A percentile compares a stretch with the other conserved stretches of the same genome.
Conservation (phyloP, 1,140 invertebrate species). For the Antheraea mylitta region DNA sequence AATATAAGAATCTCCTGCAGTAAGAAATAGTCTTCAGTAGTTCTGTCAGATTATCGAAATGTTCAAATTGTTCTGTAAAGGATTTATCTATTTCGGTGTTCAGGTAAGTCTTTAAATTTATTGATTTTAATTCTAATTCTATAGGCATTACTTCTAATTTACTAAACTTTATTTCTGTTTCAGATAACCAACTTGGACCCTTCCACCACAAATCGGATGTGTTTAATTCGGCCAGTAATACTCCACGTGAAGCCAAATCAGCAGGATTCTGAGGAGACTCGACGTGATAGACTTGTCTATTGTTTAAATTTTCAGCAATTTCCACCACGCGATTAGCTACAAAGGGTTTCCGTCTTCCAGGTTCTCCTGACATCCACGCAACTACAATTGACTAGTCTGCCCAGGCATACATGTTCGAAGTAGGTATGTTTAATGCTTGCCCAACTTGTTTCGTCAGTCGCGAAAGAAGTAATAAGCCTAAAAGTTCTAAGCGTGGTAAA, state of each 20-base stretch:
- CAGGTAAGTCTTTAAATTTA: no score
- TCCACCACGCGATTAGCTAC: conserved; percentile 21
- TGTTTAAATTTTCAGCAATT: conserved; percentile 26
- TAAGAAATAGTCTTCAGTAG: conserved; percentile 18
- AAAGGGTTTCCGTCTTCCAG: conserved; percentile 17
- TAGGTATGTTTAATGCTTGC: conserved; percentile 9
- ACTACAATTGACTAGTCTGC: conserved; percentile 20
- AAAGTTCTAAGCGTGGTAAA: conserved; percentile 45
- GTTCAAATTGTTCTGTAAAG: conserved; percentile 13
- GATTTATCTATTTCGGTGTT: no score
- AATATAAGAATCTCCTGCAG: no score
- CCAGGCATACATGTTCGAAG: conserved; percentile 15
- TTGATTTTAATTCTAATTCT: conserved; percentile 11
- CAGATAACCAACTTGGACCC: conserved; percentile 1
- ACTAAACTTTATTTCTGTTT: conserved; percentile 17
- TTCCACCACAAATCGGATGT: no score
- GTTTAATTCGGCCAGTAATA: no score
- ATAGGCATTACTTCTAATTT: no score
- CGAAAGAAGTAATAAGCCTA: conserved; percentile 29
- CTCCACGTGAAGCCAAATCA: conserved; percentile 34
- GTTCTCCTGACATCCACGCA: conserved; percentile 12
- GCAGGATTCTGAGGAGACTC: conserved; percentile 32
- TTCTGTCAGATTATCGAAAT: conserved; percentile 18
- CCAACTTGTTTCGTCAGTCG: conserved; percentile 16
- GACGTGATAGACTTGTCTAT: conserved; percentile 30